Evolutionary conservation across 2,113 vertebrate genomes (phyloP).

Genomic region (Dunckerocampus dactyliophorus): DNA sequence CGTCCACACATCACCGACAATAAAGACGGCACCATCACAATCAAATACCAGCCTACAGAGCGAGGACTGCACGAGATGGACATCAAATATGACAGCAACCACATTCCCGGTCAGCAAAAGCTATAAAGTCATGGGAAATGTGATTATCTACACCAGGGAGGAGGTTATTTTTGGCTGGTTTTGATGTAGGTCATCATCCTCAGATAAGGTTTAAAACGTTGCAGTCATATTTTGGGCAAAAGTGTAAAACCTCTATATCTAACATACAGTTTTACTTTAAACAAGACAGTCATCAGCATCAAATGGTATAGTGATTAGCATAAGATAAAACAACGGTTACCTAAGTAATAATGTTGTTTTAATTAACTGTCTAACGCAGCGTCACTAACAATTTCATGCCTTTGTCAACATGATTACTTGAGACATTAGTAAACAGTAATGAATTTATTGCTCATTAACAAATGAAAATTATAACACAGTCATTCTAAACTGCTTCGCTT

Average conservation of each 20-base stretch:
- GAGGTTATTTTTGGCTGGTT: background rate
- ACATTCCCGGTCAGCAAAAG: constrained; percentile 84
- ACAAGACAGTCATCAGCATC: too few species aligned
- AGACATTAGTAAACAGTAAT: background rate
- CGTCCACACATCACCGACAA: constrained; percentile 90
- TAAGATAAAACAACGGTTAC: background rate
- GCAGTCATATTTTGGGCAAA: too few species aligned
- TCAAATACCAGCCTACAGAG: constrained; percentile 87
- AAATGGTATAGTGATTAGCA: background rate
- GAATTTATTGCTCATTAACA: background rate
- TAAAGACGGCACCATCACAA: constrained; percentile 91
- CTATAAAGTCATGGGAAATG: background rate
- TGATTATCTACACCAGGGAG: background rate
- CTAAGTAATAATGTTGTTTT: background rate
- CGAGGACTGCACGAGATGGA: constrained; percentile 95
- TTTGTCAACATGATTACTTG: background rate
- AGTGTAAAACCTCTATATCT: background rate
- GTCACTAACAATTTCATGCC: constrained; percentile 1
- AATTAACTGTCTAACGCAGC: background rate
- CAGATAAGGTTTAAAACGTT: background rate
- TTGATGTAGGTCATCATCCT: background rate
- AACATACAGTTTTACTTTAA: background rate
- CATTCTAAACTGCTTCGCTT: background rate
- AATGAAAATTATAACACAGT: background rate
- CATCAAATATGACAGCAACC: constrained; percentile 94